Conservation (phyloP, 2,797 vertebrate species). For the Nasua narica region DNA sequence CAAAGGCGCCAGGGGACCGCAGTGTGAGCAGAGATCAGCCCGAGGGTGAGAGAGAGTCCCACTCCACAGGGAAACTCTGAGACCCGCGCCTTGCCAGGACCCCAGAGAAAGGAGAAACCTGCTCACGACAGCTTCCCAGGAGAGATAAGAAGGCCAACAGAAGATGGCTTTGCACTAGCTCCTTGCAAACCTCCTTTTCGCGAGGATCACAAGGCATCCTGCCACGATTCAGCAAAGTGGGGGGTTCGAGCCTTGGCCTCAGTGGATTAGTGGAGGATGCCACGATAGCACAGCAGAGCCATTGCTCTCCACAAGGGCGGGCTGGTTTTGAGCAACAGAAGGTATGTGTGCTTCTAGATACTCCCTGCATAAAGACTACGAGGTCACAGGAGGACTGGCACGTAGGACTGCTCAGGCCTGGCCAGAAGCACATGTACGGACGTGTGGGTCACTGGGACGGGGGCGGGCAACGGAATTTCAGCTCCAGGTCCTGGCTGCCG, state of each 20-base stretch:
- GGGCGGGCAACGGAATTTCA: no score
- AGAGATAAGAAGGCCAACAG: background rate
- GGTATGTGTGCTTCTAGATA: background rate
- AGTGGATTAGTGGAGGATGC: background rate
- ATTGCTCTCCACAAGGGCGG: background rate
- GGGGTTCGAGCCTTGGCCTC: background rate
- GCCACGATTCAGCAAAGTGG: background rate
- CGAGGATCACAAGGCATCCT: background rate
- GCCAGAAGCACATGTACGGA: no score
- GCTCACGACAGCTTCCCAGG: background rate
- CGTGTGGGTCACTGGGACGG: background rate
- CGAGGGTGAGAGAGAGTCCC: fast-evolving
- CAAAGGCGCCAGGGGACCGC: background rate
- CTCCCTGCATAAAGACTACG: background rate
- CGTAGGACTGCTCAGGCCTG: background rate
- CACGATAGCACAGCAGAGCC: fast-evolving
- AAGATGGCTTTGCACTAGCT: background rate
- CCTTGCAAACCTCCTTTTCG: background rate
- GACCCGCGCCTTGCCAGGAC: background rate
- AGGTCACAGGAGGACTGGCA: background rate
- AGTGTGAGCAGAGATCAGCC: fast-evolving
- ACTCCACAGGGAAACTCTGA: background rate
- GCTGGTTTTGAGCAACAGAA: background rate
- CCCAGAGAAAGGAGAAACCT: background rate
- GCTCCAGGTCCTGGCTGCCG: no score